Conservation (phyloP, 2,113 vertebrate species). For the Cyphomyrus plagiostoma region DNA sequence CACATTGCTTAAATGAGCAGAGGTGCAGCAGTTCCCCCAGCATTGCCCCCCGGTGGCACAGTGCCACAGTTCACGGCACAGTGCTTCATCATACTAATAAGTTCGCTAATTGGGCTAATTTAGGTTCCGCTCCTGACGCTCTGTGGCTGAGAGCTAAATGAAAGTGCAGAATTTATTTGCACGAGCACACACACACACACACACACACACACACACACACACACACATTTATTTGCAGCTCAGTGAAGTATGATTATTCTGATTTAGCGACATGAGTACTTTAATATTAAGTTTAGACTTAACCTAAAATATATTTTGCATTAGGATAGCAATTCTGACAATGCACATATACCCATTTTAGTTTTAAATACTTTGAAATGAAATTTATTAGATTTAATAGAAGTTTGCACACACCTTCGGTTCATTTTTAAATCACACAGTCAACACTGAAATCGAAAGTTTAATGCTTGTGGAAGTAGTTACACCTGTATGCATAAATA, state of each 20-base stretch:
- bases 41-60: neutral
- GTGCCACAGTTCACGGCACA: neutral
- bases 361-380: neutral
- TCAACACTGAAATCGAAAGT: neutral
- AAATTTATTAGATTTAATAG: neutral
- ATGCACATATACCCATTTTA: neutral
- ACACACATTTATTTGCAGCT: too few relatives aligned
- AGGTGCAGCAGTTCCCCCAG: neutral
- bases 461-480: neutral
- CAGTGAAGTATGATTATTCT: too few relatives aligned
- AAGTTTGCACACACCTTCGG: neutral
- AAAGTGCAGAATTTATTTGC: too few relatives aligned
- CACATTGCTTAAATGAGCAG: neutral
- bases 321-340: neutral
- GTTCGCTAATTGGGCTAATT: neutral
- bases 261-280: neutral
- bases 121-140: neutral
- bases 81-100: conserved; percentile 6
- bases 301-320: neutral
- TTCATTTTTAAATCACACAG: neutral
- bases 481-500: neutral
- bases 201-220: too few relatives aligned
- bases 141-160: neutral
- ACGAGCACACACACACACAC: too few relatives aligned
- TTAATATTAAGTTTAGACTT: neutral